These are phyloP conservation scores for Drosophila infuscata DNA, from an alignment of 2,888 invertebrate genomes.

Conservation along the genomic window DNA sequence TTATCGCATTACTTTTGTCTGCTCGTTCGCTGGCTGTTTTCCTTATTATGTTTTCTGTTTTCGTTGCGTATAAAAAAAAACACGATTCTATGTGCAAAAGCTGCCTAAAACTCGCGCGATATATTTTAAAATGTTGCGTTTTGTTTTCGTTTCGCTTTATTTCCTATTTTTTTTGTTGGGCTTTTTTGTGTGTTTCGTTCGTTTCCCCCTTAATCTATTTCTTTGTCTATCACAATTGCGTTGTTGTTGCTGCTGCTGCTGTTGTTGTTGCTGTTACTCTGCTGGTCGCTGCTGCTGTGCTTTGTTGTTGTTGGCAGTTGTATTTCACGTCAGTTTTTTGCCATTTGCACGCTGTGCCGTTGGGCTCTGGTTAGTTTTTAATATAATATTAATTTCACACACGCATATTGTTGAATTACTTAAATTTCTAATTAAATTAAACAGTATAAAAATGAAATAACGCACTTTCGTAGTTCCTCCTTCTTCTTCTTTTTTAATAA, in stretches of 20 bases:
- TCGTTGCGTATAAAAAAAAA: slow-evolving; percentile 63
- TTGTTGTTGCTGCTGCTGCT: slow-evolving; percentile 68
- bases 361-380: slow-evolving; percentile 44
- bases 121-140: slow-evolving; percentile 59
- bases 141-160: slow-evolving; percentile 46
- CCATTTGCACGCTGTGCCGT: slow-evolving; percentile 55
- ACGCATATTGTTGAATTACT: slow-evolving; percentile 65
- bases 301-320: slow-evolving; percentile 72
- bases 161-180: slow-evolving; percentile 26
- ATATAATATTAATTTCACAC: slow-evolving; percentile 58
- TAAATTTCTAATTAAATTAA: slow-evolving; percentile 72
- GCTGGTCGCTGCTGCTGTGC: slow-evolving; percentile 48
- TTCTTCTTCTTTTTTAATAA: slow-evolving; percentile 56
- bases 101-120: slow-evolving; percentile 50
- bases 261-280: slow-evolving; percentile 50
- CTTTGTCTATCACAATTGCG: slow-evolving; percentile 82
- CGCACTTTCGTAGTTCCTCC: slow-evolving; percentile 70
- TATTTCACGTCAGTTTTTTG: slow-evolving; percentile 59
- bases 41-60: slow-evolving; percentile 39
- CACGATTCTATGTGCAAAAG: slow-evolving; percentile 46
- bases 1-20: slow-evolving; percentile 53
- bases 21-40: slow-evolving; percentile 42
- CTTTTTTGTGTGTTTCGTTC: slow-evolving; percentile 47
- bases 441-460: slow-evolving; percentile 76
- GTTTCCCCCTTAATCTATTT: slow-evolving; percentile 74